Percentiles rank a stretch among this genome's conserved stretches.
phyloP scores from a whole-genome alignment of 2,888 invertebrate species.

The Eucera pruinosa region DNA sequence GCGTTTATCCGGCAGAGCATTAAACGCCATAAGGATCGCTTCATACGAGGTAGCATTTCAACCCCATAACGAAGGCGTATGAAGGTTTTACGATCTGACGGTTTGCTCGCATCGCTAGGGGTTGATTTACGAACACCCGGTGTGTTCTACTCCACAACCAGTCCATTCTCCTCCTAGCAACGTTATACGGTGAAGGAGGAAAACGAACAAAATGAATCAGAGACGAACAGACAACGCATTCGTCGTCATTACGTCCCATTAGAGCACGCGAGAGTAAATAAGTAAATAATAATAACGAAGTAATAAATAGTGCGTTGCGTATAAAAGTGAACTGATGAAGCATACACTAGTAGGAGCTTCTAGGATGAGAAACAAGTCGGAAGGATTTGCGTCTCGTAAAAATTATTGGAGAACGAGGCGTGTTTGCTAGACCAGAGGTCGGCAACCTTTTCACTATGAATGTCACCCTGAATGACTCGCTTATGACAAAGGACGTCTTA shows the following conservation, averaged over 20 bases:
- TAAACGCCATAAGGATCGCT: slow-evolving; percentile 28
- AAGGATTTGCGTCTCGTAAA: slow-evolving; percentile 18
- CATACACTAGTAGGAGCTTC: neutral
- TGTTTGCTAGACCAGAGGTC: too few species aligned
- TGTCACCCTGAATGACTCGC: too few species aligned
- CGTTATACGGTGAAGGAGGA: neutral
- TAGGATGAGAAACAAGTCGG: slow-evolving; percentile 14
- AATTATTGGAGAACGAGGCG: slow-evolving; percentile 8
- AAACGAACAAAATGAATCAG: neutral
- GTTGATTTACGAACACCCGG: slow-evolving; percentile 66
- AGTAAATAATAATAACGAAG: slow-evolving; percentile 73
- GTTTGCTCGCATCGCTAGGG: slow-evolving; percentile 27
- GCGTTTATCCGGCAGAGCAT: slow-evolving; percentile 9
- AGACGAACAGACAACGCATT: slow-evolving; percentile 1
- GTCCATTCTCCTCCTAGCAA: neutral
- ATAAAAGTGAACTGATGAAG: slow-evolving; percentile 20
- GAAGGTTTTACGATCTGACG: slow-evolving; percentile 35
- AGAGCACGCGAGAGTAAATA: slow-evolving; percentile 56
- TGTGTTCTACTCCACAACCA: slow-evolving; percentile 19
- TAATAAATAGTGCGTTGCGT: slow-evolving; percentile 61
- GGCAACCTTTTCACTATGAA: too few species aligned
- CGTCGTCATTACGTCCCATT: slow-evolving; percentile 66
- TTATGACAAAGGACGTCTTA: too few species aligned
- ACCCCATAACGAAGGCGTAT: neutral
- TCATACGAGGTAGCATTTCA: slow-evolving; percentile 2